Conservation (phyloP, 2,113 vertebrate species). For the Zootoca vivipara region DNA sequence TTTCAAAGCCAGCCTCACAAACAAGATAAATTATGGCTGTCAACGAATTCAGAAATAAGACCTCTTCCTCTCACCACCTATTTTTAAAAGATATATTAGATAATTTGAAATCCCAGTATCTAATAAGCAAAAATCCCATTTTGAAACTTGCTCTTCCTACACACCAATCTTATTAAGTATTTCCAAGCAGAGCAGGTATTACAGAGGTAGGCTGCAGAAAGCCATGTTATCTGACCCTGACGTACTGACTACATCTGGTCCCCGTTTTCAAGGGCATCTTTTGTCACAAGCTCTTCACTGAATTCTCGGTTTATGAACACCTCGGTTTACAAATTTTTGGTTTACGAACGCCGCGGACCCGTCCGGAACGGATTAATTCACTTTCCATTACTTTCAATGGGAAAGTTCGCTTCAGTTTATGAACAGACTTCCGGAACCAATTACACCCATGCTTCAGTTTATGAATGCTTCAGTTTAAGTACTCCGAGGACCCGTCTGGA, state of each 20-base stretch:
- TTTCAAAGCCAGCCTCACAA: constrained; percentile 29
- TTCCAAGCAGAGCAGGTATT: not conserved
- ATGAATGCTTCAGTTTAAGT: too few relatives aligned
- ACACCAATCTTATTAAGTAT: not conserved
- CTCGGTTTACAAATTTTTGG: too few relatives aligned
- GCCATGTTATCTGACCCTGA: not conserved
- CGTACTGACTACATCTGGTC: not conserved
- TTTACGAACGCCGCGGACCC: too few relatives aligned
- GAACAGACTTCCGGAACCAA: too few relatives aligned
- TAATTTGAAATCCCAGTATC: not conserved
- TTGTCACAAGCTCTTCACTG: not conserved
- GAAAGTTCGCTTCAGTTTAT: too few relatives aligned
- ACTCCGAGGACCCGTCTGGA: too few relatives aligned
- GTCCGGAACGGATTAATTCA: too few relatives aligned
- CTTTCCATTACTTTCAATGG: too few relatives aligned
- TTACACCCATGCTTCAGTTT: too few relatives aligned
- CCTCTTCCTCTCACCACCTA: constrained; percentile 19
- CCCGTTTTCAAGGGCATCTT: not conserved
- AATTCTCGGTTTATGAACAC: too few relatives aligned
- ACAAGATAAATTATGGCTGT: constrained; percentile 30
- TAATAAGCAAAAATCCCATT: not conserved
- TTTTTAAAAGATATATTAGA: constrained; percentile 16
- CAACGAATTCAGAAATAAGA: constrained; percentile 34
- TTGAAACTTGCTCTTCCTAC: constrained; percentile 1
- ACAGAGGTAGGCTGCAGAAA: not conserved